Evolutionary conservation across 2,888 invertebrate species (phyloP), one percentile per base, ranked within the genome.

Genomic region (Lithosia quadra): DNA sequence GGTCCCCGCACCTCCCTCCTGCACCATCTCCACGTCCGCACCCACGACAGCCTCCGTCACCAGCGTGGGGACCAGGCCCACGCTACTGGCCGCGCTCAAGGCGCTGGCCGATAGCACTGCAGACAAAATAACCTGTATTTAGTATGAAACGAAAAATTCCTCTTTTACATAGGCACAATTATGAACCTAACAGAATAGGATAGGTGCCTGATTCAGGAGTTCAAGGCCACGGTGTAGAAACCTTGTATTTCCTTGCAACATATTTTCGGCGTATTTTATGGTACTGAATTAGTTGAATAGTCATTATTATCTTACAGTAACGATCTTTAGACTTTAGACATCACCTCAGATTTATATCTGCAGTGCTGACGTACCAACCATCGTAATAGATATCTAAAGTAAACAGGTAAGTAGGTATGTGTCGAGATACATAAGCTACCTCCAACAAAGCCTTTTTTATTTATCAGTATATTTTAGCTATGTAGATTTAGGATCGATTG

Each of bases 1-100:
- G 73, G 93, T 95, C 79, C 91, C 94, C 74, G 94, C 93, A 73
- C 92, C 93, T 70, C 91, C 91, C 77, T 92, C 93, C 85, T 91
- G 91, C 82, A 92, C 93, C 92, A 94, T 93, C 74, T 91, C 93
- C 85, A 88, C 88, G 62, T 79, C 81, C 68, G 86, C 86, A 73
- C 87, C 87, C 89, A 89, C 85, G 79, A 85, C 82, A 78, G 82
- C 69, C 76, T 89, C 87, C 67, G 88, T 82, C 77, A 89, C 89
- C 87, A 90, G 90, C 89, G 91, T 89, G 89, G 91, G 91, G 80
- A 83, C 85, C 76, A 86, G 76, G 84, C 91, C 92, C 88, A 92
- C 92, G 90, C 92, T 85, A 81, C 89, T 85, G 77, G 83, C 81
- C 78, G 89, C 89, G 82, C 86, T 91, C 87, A 91, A 88, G 77